Base-by-base conservation (phyloP, 2,797 vertebrate species). In the Myiothlypis chrysogaster region DNA sequence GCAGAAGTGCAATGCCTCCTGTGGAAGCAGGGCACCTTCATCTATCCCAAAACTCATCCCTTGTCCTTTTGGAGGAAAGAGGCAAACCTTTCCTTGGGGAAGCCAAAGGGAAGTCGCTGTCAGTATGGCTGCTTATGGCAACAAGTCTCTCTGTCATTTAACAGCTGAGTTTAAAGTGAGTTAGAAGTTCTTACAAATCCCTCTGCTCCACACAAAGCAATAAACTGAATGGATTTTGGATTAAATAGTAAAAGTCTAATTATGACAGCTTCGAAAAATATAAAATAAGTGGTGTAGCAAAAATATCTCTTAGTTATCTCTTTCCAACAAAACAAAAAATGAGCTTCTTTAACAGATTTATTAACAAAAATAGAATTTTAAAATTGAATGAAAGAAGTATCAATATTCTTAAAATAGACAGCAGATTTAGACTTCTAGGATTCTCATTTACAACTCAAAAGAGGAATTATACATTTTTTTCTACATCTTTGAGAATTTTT, bases 331-430 rank as follows among this genome's bases (percentile, higher is more conserved):
- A 68, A 23, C 3, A 64, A 32, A 46, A 76, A 34, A 21, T 55
- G 18, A 81, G 5, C 19, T 53, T 18, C 27, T 68, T 69, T 89
- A 85, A 50, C 27, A 66, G 18, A 68, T 21, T 68, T 52, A 50
- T 17, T 19, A 52, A 41, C 78, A 68, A 81, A 63, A 75, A 37
- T 19, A 35, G 57, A 49, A 78, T 83, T 85, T 84, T 8, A 47
- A 94, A 93, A 78, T n/a, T 34, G 35, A 85, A 90, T 73, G 59
- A 88, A 93, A 87, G 18, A 27, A 66, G 13, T 41, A 34, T 49
- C 11, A 91, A 9, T 86, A 24, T 79, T 93, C 61, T 81, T 81
- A 87, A 92, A 94, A 87, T 16, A 76, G 41, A 95, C 91, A 70
- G 4, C 28, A 82, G 27, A 79, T 87, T 89, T 52, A 84, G n/a